Evolutionary conservation across 2,888 invertebrate species (phyloP).

Genomic region (Pristionchus entomophagus): DNA sequence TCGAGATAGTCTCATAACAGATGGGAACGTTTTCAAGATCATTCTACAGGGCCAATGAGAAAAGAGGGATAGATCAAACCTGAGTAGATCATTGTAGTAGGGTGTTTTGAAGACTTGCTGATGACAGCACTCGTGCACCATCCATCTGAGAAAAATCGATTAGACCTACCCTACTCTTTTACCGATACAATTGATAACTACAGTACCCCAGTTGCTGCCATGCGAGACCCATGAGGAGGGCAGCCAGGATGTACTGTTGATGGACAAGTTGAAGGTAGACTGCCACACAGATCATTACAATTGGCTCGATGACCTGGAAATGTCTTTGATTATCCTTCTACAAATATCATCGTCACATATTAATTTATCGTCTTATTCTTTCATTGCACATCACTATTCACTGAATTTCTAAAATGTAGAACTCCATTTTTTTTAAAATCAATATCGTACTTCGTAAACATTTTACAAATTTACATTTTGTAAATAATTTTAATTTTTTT

Average conservation of each 20-base stretch:
- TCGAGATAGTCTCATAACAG: background rate
- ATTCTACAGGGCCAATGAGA: background rate
- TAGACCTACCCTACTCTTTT: background rate
- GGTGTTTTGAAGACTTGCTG: slow-evolving; percentile 73
- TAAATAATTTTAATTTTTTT: too few species aligned
- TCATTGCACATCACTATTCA: too few species aligned
- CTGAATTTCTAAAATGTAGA: too few species aligned
- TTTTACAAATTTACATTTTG: too few species aligned
- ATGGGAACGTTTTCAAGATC: background rate
- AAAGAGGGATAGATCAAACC: slow-evolving; percentile 24
- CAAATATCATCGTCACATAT: too few species aligned
- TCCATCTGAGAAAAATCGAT: slow-evolving; percentile 52
- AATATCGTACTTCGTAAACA: too few species aligned
- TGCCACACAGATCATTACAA: slow-evolving; percentile 64
- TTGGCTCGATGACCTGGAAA: slow-evolving; percentile 62
- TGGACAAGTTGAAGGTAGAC: slow-evolving; percentile 65
- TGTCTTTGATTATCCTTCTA: too few species aligned
- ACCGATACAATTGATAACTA: background rate
- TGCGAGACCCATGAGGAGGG: slow-evolving; percentile 72
- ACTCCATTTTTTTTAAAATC: too few species aligned
- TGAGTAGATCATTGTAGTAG: slow-evolving; percentile 62
- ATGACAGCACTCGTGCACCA: slow-evolving; percentile 72
- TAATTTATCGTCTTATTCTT: too few species aligned
- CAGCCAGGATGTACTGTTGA: slow-evolving; percentile 67
- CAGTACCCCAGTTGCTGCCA: slow-evolving; percentile 72